Conservation (phyloP, 1,140 invertebrate species). For the Antheraea mylitta region DNA sequence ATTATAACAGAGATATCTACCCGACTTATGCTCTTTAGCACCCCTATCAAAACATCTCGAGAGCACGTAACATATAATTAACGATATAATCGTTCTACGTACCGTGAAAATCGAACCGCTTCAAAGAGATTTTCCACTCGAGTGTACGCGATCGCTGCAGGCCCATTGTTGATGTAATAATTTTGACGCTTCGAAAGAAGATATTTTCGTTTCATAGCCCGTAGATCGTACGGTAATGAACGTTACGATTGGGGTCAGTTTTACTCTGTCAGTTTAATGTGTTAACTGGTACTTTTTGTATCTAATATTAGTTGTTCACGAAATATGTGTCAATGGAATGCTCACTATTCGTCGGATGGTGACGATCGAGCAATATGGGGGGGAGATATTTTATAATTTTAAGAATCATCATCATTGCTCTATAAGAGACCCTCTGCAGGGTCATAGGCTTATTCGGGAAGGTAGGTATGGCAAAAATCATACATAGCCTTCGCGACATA, state of each 20-base stretch:
- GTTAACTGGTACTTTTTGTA: background rate
- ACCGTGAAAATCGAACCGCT: background rate
- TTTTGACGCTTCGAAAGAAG: constrained; percentile 25
- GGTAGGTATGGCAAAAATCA: too few species aligned
- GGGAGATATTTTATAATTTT: too few species aligned
- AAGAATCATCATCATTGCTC: too few species aligned
- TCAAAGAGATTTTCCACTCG: constrained; percentile 19
- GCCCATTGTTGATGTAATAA: constrained; percentile 35
- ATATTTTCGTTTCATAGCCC: constrained; percentile 4
- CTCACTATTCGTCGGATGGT: too few species aligned
- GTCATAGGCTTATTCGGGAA: too few species aligned
- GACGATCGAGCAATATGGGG: too few species aligned
- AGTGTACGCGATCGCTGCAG: constrained; percentile 21
- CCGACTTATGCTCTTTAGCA: background rate
- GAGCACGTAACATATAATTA: background rate
- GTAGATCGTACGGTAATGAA: background rate
- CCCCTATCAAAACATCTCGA: background rate
- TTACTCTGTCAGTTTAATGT: background rate
- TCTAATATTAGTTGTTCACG: background rate
- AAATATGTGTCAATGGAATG: too few species aligned
- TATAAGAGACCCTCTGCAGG: too few species aligned
- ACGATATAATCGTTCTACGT: background rate
- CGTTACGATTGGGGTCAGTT: background rate
- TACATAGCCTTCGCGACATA: too few species aligned
- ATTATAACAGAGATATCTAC: background rate